Percentiles rank a stretch among this genome's conserved stretches.
phyloP scores from a whole-genome alignment of 2,888 invertebrate genomes.

The Cryptocephalus moraei region DNA sequence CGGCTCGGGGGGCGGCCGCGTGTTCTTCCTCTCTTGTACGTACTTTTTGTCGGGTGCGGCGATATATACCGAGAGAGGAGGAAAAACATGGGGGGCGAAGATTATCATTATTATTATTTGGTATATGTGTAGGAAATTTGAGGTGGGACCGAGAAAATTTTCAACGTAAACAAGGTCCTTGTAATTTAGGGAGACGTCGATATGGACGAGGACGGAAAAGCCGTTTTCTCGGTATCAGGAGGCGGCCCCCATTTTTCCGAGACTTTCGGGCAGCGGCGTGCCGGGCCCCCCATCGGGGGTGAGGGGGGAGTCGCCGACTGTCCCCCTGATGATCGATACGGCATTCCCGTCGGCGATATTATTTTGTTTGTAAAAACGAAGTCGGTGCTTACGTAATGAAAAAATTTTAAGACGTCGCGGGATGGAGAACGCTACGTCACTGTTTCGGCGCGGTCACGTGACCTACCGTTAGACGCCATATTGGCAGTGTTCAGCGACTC shows the following conservation, averaged over 20 bases:
- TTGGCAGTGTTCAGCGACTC: conserved; percentile 43
- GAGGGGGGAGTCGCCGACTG: neutral
- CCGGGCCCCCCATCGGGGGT: too few relatives aligned
- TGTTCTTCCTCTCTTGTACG: neutral
- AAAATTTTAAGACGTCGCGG: conserved; percentile 34
- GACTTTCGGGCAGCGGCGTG: too few relatives aligned
- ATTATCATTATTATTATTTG: neutral
- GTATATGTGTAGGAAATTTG: too few relatives aligned
- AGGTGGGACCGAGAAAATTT: too few relatives aligned
- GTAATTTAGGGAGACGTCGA: too few relatives aligned
- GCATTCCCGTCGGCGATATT: conserved; percentile 13
- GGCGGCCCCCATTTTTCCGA: conserved; percentile 1
- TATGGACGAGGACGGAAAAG: too few relatives aligned
- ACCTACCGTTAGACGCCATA: conserved; percentile 48
- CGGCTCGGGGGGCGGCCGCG: conserved; percentile 34
- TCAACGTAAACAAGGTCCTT: too few relatives aligned
- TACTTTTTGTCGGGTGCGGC: conserved; percentile 29
- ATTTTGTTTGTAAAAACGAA: conserved; percentile 24
- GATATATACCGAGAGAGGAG: neutral
- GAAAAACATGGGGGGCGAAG: neutral
- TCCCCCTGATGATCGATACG: neutral
- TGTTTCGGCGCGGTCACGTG: conserved; percentile 43
- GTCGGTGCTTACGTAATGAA: conserved; percentile 35
- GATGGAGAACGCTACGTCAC: conserved; percentile 39
- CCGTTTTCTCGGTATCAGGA: conserved; percentile 6